phyloP scores from a whole-genome alignment of 2,113 vertebrate genomes.

The Aegypius monachus region DNA sequence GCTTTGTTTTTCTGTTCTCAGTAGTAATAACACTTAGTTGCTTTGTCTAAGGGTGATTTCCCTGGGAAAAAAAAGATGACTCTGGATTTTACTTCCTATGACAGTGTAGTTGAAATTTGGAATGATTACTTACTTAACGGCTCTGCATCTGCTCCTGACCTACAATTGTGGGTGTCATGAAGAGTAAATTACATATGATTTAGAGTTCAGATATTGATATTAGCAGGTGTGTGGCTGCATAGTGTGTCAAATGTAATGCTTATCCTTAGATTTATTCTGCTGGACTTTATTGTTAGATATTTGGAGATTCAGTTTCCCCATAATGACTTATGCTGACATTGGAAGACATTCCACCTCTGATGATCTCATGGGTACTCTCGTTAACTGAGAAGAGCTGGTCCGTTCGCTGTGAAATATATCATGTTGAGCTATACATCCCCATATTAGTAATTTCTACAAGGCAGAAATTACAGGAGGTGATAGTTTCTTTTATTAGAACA shows the following conservation, averaged over 20 bases:
- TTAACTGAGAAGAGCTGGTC: neutral
- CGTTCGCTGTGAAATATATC: neutral
- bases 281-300: neutral
- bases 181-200: neutral
- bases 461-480: neutral
- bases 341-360: neutral
- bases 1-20: neutral
- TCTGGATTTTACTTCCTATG: neutral
- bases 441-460: neutral
- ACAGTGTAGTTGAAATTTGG: neutral
- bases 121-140: neutral
- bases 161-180: neutral
- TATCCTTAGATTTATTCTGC: neutral
- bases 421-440: neutral
- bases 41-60: neutral
- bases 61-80: neutral
- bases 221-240: neutral
- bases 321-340: neutral
- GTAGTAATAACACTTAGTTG: neutral
- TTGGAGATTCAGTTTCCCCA: neutral
- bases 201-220: neutral
- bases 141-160: neutral
- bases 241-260: neutral
- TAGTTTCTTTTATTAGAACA: conserved; percentile 11
- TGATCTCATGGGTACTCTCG: neutral